Evolutionary conservation across 2,888 invertebrate genomes (phyloP).

Genomic region (Ochropacha duplaris): DNA sequence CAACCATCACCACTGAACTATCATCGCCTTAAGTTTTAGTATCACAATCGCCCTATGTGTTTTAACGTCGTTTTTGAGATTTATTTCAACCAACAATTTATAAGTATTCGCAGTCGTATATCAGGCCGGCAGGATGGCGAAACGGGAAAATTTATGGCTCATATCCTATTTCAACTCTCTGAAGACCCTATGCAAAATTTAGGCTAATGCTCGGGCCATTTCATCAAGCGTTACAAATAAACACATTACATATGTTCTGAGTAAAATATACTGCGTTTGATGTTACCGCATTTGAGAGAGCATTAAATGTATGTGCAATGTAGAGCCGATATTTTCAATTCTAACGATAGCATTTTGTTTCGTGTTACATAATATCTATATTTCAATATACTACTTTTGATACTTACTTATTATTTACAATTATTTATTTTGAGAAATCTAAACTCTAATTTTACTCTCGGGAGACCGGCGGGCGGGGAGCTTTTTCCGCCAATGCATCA

Average conservation of each 20-base stretch:
- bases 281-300: background rate
- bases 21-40: too few species aligned
- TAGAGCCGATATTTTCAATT: background rate
- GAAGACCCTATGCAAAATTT: slow-evolving; percentile 3
- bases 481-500: too few species aligned
- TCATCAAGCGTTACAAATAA: background rate
- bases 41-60: too few species aligned
- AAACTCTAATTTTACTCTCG: too few species aligned
- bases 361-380: too few species aligned
- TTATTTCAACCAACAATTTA: slow-evolving; percentile 1
- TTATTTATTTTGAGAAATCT: too few species aligned
- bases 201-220: slow-evolving; percentile 1
- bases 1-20: too few species aligned
- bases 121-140: background rate
- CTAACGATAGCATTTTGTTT: background rate
- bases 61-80: background rate
- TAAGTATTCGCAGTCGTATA: background rate
- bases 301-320: background rate
- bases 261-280: background rate
- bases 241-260: background rate
- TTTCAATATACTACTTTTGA: too few species aligned
- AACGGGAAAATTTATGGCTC: background rate
- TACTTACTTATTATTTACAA: too few species aligned
- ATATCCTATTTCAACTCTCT: slow-evolving; percentile 3
- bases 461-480: too few species aligned